Percentiles rank a stretch among this genome's conserved stretches.
Conservation (phyloP, 1,140 invertebrate species). For the Cherax destructor region DNA sequence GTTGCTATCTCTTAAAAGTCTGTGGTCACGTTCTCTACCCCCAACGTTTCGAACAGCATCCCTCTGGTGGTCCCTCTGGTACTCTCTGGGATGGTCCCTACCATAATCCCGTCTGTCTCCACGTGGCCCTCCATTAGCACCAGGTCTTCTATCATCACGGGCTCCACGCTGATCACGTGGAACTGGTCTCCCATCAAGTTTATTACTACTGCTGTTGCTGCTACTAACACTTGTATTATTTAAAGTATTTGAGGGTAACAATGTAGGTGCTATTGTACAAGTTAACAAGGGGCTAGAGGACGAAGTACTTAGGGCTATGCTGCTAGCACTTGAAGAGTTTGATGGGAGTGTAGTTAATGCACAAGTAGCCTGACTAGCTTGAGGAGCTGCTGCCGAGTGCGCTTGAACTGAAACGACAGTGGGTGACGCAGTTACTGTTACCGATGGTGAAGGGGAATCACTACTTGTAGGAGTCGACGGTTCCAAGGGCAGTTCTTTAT, state of each 20-base stretch:
- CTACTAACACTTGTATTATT: conserved; percentile 7
- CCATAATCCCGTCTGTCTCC: conserved; percentile 39
- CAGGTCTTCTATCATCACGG: conserved; percentile 19
- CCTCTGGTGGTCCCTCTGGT: conserved; percentile 31
- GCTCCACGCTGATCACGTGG: conserved; percentile 32
- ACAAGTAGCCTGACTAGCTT: background rate
- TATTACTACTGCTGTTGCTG: conserved; percentile 21
- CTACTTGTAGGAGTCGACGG: background rate
- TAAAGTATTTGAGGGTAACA: conserved; percentile 4
- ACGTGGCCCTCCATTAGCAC: conserved; percentile 22
- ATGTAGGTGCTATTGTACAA: conserved; percentile 28
- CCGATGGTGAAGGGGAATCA: background rate
- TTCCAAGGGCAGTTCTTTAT: conserved; percentile 41
- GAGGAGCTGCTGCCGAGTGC: background rate
- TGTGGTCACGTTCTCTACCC: conserved; percentile 29
- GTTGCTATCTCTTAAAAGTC: conserved; percentile 30
- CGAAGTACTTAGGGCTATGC: background rate
- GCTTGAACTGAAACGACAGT: background rate
- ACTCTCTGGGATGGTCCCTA: conserved; percentile 23
- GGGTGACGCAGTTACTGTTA: conserved; percentile 5
- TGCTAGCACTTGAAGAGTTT: background rate
- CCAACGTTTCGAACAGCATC: conserved; percentile 11
- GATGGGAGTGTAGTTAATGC: background rate
- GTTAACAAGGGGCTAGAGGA: background rate
- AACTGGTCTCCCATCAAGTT: conserved; percentile 1